Base-by-base conservation (phyloP, 2,113 vertebrate genomes). In the Mormyrus iriodes region DNA sequence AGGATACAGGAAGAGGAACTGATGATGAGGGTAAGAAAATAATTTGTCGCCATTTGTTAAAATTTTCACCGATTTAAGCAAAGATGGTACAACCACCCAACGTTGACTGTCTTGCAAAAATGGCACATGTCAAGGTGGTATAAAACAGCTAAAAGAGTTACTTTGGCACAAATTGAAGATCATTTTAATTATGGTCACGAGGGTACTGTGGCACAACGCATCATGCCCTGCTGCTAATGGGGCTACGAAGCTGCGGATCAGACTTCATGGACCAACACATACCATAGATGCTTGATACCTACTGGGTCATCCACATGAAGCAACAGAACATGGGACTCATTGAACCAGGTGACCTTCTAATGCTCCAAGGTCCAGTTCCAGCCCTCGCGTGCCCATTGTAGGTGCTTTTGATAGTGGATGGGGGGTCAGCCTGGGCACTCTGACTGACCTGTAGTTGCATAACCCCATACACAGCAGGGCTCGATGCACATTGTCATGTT, bases 1-100 rank as follows among this genome's bases (percentile, higher is more conserved):
- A 96, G 94, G 87, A 91, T 97, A 85, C 96, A 97, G 89, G 96
- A 97, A 65, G 96, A 96, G 89, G 96, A 97, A 89, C 93, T 97
- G 39, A 89, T 95, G 95, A 96, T 97, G 87, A 94, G 95, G 49
- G 61, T 49, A 27, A 85, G 24, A 49, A 85, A 86, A 51, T 24
- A n/a, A 15, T 53, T 4, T 39, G 7, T 82, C 8, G 35, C 76
- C 27, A 13, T 1, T 48, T 1, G 27, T 69, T 27, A 13, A 3
- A n/a, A 31, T 69, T 69, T 65, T 3, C 61, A 65, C 9, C 61
- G 24, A 65, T 27, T n/a, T n/a, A 8, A 27, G 58, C 24, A 3
- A 24, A 65, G n/a, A 65, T 24, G 0, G 9, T 65, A 65, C 3
- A 2, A 27, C 9, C 61, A 27, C 61, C n/a, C 24, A 69, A 69